Conservation (phyloP, 2,888 invertebrate species). For the Phrixothrix hirtus region DNA sequence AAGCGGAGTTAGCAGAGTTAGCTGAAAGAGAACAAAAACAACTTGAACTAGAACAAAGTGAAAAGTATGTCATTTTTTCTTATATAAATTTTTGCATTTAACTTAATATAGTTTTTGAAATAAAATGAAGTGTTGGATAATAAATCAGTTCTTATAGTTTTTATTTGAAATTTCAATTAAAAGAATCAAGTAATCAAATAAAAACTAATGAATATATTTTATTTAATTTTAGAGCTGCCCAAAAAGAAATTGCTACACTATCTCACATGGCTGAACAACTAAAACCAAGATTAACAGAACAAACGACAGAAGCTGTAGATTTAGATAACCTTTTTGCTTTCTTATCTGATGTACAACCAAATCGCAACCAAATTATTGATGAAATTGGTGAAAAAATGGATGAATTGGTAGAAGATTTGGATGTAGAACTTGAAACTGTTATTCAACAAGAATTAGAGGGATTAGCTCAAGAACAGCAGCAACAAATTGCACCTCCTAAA, state of each 20-base stretch:
- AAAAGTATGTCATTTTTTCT: constrained; percentile 61
- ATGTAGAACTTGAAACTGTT: constrained; percentile 74
- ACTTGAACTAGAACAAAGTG: constrained; percentile 65
- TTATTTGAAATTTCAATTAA: no score
- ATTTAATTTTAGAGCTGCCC: constrained; percentile 63
- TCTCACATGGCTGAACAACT: constrained; percentile 74
- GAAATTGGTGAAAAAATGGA: constrained; percentile 86
- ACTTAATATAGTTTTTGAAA: constrained; percentile 7
- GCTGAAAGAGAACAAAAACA: constrained; percentile 54
- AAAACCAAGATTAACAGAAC: constrained; percentile 62
- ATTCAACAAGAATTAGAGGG: constrained; percentile 66
- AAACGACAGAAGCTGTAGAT: constrained; percentile 73
- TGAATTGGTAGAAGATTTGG: constrained; percentile 77
- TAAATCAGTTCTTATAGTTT: no score
- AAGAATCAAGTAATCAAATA: no score
- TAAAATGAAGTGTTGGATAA: not conserved
- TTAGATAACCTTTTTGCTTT: constrained; percentile 90
- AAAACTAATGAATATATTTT: no score
- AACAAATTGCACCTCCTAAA: constrained; percentile 54
- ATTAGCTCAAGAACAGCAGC: constrained; percentile 55
- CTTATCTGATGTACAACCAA: constrained; percentile 71
- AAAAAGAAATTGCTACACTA: constrained; percentile 71
- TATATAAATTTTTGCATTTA: not conserved
- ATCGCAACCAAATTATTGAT: constrained; percentile 68
- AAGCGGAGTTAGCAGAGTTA: constrained; percentile 59